Evolutionary conservation across 2,888 invertebrate genomes (phyloP), one percentile per base, ranked within the genome.

Genomic region (Empis stercorea): DNA sequence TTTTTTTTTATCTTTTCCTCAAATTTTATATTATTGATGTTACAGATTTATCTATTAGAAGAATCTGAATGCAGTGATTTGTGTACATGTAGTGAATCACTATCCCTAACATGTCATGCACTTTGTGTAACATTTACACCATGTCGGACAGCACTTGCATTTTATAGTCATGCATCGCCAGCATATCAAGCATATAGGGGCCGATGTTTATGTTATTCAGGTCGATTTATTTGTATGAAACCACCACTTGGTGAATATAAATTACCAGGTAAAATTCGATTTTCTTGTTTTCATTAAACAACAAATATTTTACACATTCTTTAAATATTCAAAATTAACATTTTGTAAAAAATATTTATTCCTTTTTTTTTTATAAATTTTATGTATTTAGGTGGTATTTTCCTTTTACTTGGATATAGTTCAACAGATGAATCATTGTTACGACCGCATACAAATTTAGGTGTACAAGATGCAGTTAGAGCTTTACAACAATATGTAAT

Each of bases 151-250:
- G 81, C 87, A 53, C 80, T 87, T 56, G 91, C 91, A 44, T 86
- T 85, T 70, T 92, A 89, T 74, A 87, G 87, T 61, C 92, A 92
- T 70, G 86, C 87, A 36, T 86, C 88, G 3, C 89, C 91, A 9
- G 86, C 88, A 46, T 91, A 88, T 72, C 88, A 88, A 69, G 91
- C 91, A 10, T 88, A 84, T 66, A 76, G 89, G 37, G 89, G 91
- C 37, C 78, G 87, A 50, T 92, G 92, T 70, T 80, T 89, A 58
- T 92, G 91, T 71, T 91, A 91, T 72, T 88, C 88, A 17, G 89
- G 91, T 32, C 81, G 85, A 53, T 91, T 92, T 70, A 89, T 91
- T 71, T 91, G 91, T 72, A 88, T 89, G 85, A 80, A 88, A 61
- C 91, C 91, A 47, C 75, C 78, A 52, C 78, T 79, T 52, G 78